Conservation (phyloP, 2,888 invertebrate species). For the Megalurothrips usitatus region DNA sequence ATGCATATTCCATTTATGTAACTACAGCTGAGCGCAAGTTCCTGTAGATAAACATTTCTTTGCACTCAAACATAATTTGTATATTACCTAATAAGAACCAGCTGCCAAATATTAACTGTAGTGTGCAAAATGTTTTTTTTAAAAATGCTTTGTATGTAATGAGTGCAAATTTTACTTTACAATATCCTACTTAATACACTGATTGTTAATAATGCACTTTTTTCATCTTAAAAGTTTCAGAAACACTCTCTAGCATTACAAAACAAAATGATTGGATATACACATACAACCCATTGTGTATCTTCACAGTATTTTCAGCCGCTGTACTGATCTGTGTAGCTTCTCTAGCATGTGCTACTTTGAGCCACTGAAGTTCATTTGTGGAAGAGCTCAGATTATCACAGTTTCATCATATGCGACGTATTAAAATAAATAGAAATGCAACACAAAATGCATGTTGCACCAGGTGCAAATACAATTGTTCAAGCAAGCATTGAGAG, state of each 20-base stretch:
- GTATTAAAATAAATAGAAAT: background rate
- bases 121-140: too few relatives aligned
- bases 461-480: too few relatives aligned
- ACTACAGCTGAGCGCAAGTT: background rate
- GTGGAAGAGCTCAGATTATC: slow-evolving; percentile 7
- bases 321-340: background rate
- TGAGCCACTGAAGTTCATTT: background rate
- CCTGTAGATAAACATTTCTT: too few relatives aligned
- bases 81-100: too few relatives aligned
- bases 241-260: background rate
- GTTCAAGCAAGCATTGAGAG: background rate
- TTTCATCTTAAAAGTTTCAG: background rate
- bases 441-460: background rate
- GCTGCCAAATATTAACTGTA: too few relatives aligned
- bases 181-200: too few relatives aligned
- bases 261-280: background rate
- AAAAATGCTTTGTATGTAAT: too few relatives aligned
- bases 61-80: too few relatives aligned
- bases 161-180: too few relatives aligned
- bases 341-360: background rate
- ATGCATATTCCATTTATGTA: background rate
- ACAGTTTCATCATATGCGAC: background rate
- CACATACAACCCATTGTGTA: background rate
- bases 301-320: background rate
- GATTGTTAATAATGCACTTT: background rate